Evolutionary conservation across 2,888 invertebrate species (phyloP).

Genomic region (Caenorhabditis sp.): DNA sequence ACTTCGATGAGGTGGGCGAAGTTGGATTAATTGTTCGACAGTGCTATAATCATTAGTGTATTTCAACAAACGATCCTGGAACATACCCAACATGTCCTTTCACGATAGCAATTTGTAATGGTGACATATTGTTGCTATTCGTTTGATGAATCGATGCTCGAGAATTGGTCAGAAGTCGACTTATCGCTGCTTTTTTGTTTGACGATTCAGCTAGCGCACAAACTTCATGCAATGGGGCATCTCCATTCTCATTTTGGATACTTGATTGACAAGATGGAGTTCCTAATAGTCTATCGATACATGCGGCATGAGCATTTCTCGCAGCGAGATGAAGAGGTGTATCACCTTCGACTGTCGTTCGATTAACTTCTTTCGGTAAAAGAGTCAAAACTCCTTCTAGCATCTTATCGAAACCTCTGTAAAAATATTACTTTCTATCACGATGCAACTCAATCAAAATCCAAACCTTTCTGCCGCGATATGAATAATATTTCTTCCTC

Average conservation of each 20-base stretch:
- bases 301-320: constrained; percentile 43
- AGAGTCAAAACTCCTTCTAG: constrained; percentile 32
- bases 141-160: constrained; percentile 36
- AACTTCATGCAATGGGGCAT: constrained; percentile 44
- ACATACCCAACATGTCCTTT: constrained; percentile 27
- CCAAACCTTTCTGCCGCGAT: constrained; percentile 36
- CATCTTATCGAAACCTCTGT: constrained; percentile 37
- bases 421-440: background rate
- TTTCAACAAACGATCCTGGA: too few relatives aligned
- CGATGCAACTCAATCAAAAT: background rate
- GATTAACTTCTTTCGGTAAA: constrained; percentile 30
- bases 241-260: constrained; percentile 38
- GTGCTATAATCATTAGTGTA: constrained; percentile 32
- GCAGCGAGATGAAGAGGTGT: constrained; percentile 47
- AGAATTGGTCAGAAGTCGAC: constrained; percentile 42
- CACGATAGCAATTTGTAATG: constrained; percentile 31
- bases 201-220: constrained; percentile 38
- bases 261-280: constrained; percentile 29
- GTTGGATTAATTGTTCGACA: constrained; percentile 38
- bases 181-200: constrained; percentile 41
- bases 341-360: constrained; percentile 33
- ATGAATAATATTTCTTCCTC: constrained; percentile 37
- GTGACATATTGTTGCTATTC: constrained; percentile 25
- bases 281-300: constrained; percentile 45
- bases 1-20: constrained; percentile 27